These are phyloP conservation scores for Myrmophylax atrothorax DNA, from an alignment of 2,113 vertebrate species.

Conservation along the genomic window DNA sequence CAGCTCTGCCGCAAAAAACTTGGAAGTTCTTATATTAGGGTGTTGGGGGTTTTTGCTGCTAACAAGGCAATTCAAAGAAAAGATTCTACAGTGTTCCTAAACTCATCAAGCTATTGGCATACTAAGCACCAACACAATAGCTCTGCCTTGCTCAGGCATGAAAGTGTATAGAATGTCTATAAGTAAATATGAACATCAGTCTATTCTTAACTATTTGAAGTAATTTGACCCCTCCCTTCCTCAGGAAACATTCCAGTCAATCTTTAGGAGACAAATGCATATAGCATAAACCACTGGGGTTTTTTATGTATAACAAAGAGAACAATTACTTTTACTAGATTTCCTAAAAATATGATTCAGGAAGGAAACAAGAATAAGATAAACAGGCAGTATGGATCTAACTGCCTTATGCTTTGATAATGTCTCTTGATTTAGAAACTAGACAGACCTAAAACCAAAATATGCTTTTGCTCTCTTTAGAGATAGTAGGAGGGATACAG, in stretches of 20 bases:
- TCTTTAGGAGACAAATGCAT: neutral
- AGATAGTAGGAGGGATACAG: neutral
- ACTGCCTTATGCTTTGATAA: neutral
- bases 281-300: accelerated
- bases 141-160: neutral
- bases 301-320: neutral
- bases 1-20: neutral
- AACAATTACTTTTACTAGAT: neutral
- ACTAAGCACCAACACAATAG: neutral
- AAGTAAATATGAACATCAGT: neutral
- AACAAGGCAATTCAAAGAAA: neutral
- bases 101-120: neutral
- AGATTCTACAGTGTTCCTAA: accelerated
- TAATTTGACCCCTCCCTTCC: neutral
- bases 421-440: neutral
- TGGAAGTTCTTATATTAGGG: accelerated
- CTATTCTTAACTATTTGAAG: neutral
- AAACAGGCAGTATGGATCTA: neutral
- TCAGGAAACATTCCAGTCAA: neutral
- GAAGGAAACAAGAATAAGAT: neutral
- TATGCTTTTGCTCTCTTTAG: neutral
- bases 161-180: accelerated
- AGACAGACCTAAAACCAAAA: neutral
- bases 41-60: neutral
- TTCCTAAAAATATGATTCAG: neutral